These are phyloP conservation scores for Drosophila fuyamai DNA, from an alignment of 1,140 invertebrate genomes.

Conservation along the genomic window DNA sequence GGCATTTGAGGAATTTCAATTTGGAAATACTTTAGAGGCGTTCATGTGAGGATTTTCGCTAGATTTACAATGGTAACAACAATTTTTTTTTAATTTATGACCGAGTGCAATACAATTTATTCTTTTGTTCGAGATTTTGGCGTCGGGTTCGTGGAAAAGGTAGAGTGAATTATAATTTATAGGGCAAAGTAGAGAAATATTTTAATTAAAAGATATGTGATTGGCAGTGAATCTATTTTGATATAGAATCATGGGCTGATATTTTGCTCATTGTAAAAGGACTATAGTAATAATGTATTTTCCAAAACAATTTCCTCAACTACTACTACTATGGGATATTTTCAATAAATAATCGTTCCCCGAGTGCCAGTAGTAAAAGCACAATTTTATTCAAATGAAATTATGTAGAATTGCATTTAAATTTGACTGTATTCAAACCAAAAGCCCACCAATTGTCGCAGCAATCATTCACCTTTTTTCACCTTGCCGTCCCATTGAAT, in stretches of 20 bases:
- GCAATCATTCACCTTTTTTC: background rate
- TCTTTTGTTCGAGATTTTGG: constrained; percentile 11
- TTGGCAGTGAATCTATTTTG: background rate
- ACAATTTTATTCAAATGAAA: constrained; percentile 1
- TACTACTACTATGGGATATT: background rate
- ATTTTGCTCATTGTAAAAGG: background rate
- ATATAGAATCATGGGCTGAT: too few relatives aligned
- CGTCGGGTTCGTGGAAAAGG: constrained; percentile 8
- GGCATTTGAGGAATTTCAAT: constrained; percentile 39
- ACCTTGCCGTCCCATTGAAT: constrained; percentile 8
- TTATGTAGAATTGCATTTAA: constrained; percentile 20
- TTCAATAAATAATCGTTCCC: background rate
- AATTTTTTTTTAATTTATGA: constrained; percentile 61
- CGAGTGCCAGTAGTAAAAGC: background rate
- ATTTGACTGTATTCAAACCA: constrained; percentile 16
- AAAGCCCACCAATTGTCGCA: constrained; percentile 21
- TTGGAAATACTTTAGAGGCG: constrained; percentile 67
- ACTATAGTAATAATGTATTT: too few relatives aligned
- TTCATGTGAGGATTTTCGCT: constrained; percentile 54
- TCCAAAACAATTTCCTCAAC: background rate
- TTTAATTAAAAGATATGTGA: background rate
- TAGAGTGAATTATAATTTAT: background rate
- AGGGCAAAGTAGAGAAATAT: background rate
- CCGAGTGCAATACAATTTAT: constrained; percentile 56
- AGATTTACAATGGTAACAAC: constrained; percentile 32